A percentile compares a stretch with the other conserved stretches of the same genome.
Evolutionary conservation across 2,113 vertebrate genomes (phyloP).

Genomic region (Phylloscopus trochilus): DNA sequence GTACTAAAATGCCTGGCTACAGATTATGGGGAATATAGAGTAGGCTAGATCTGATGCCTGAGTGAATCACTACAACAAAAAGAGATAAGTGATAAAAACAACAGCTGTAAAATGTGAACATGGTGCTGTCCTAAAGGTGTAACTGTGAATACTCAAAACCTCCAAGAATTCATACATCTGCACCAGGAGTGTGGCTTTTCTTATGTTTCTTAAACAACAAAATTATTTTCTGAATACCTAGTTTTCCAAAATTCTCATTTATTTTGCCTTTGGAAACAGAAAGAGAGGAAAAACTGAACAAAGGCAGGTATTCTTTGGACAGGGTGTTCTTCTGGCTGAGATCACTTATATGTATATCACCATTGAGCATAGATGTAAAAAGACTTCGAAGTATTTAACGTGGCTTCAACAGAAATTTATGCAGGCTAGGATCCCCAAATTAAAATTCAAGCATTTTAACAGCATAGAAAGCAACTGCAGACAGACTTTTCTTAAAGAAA

Average conservation of each 20-base stretch:
- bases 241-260: background rate
- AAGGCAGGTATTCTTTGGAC: background rate
- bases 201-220: background rate
- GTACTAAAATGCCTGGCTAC: background rate
- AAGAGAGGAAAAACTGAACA: background rate
- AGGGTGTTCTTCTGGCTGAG: background rate
- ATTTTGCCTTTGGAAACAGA: background rate
- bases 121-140: background rate
- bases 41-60: background rate
- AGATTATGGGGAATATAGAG: background rate
- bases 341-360: background rate
- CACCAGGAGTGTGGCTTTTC: accelerated
- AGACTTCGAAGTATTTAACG: background rate
- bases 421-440: background rate
- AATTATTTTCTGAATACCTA: background rate
- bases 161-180: accelerated
- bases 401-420: background rate
- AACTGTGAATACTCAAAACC: background rate
- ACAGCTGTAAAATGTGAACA: background rate
- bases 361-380: background rate
- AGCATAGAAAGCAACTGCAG: background rate
- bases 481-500: background rate
- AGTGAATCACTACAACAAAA: background rate
- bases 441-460: background rate
- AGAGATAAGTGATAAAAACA: background rate